A percentile compares a stretch with the other conserved stretches of the same genome.
These are phyloP conservation scores for Nyctalus aviator DNA, from an alignment of 2,797 vertebrate species.

Conservation along the genomic window DNA sequence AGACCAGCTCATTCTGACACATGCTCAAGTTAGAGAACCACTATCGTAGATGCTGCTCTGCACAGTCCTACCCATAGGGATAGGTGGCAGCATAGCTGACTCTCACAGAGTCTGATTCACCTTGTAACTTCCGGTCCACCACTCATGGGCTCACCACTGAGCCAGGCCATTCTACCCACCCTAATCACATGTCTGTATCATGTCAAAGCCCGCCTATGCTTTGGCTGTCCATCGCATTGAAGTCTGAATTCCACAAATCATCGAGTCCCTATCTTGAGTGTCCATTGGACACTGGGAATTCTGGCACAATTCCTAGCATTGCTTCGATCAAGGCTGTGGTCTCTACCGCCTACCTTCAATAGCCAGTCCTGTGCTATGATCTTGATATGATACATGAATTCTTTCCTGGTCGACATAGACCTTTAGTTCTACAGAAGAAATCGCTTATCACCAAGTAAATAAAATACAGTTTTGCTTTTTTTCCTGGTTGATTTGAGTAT, in stretches of 20 bases:
- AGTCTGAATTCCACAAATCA: not conserved
- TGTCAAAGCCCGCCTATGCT: not conserved
- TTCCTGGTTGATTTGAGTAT: conserved; percentile 68
- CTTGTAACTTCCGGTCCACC: not conserved
- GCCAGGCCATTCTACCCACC: rapidly evolving
- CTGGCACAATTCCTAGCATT: not conserved
- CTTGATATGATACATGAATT: not conserved
- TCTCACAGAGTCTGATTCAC: not conserved
- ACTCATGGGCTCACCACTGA: rapidly evolving
- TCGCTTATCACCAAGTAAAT: not conserved
- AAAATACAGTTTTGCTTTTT: not conserved
- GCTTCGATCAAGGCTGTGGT: not conserved
- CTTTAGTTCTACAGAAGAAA: conserved; percentile 32
- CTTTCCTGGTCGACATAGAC: not conserved
- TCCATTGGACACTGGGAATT: not conserved
- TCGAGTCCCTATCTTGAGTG: not conserved
- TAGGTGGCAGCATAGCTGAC: not conserved
- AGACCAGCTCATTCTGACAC: not conserved
- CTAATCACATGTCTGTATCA: not conserved
- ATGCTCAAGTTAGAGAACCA: not conserved
- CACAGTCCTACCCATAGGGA: not conserved
- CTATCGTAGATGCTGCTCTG: not conserved
- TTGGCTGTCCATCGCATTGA: not conserved
- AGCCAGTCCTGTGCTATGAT: not conserved
- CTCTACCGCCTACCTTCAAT: not conserved